Conservation (phyloP, 1,140 invertebrate genomes). For the Drosophila carrolli region DNA sequence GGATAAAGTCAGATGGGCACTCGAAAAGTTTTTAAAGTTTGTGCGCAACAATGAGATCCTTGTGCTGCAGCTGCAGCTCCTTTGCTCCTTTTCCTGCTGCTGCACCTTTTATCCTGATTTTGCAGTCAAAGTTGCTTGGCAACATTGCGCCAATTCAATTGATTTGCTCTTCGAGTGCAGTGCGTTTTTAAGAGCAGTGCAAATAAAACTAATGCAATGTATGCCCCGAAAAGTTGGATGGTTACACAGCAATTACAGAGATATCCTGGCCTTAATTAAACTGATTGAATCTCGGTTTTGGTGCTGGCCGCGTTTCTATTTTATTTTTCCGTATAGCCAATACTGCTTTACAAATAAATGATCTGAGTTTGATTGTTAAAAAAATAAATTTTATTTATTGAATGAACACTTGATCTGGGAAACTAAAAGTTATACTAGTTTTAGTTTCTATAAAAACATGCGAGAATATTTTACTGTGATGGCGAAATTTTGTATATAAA, state of each 20-base stretch:
- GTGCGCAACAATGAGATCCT: constrained; percentile 59
- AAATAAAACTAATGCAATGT: constrained; percentile 72
- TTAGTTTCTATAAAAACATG: too few relatives aligned
- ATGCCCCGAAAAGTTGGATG: constrained; percentile 49
- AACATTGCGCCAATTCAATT: constrained; percentile 71
- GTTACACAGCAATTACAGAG: constrained; percentile 18
- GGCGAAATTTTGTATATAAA: too few relatives aligned
- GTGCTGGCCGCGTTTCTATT: constrained; percentile 1
- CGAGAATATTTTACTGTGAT: too few relatives aligned
- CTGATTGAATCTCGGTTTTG: constrained; percentile 50
- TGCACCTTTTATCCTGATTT: constrained; percentile 53
- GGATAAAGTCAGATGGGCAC: constrained; percentile 55
- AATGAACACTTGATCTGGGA: too few relatives aligned
- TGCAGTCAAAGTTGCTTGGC: constrained; percentile 57
- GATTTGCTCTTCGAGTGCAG: constrained; percentile 62
- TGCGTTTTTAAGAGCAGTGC: constrained; percentile 63
- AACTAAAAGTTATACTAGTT: too few relatives aligned
- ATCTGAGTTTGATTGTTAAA: too few relatives aligned
- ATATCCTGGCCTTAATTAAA: constrained; percentile 52
- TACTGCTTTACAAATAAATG: neutral
- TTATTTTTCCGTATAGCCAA: constrained; percentile 2
- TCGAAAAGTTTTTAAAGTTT: constrained; percentile 66
- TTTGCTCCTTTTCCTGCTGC: constrained; percentile 14
- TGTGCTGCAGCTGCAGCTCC: constrained; percentile 17
- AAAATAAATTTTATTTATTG: too few relatives aligned